These are phyloP conservation scores for Threskiornis aethiopicus DNA, from an alignment of 2,797 vertebrate genomes.

Conservation along the genomic window DNA sequence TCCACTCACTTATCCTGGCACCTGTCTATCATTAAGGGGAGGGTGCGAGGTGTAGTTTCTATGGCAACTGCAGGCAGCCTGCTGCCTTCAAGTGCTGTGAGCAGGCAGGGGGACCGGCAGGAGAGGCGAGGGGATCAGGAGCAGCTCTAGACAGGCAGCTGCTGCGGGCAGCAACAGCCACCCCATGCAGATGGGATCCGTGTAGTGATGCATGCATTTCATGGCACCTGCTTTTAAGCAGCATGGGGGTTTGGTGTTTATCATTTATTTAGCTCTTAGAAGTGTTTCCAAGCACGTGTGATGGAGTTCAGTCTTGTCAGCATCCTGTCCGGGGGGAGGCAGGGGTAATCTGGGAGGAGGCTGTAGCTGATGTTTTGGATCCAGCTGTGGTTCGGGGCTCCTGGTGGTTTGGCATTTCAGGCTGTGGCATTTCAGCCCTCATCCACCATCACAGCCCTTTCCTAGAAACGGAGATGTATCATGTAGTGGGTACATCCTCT, in stretches of 20 bases:
- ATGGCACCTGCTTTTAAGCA: neutral
- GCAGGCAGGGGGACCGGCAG: neutral
- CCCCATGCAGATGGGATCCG: neutral
- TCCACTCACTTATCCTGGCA: slow-evolving; percentile 37
- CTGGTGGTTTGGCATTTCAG: neutral
- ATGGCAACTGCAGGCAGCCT: slow-evolving; percentile 52
- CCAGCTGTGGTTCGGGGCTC: neutral
- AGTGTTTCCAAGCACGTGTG: neutral
- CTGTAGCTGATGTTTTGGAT: neutral
- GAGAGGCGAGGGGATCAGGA: neutral
- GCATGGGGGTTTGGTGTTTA: neutral
- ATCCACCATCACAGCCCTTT: neutral
- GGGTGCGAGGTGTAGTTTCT: slow-evolving; percentile 32
- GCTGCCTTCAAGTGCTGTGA: slow-evolving; percentile 8
- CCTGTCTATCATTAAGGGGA: slow-evolving; percentile 51
- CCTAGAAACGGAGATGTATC: neutral
- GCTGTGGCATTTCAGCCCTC: neutral
- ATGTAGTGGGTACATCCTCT: neutral
- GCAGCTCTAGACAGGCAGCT: neutral
- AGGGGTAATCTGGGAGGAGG: neutral
- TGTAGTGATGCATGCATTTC: rapidly evolving
- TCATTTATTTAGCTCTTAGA: neutral
- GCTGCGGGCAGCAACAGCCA: neutral
- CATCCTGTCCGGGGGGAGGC: neutral
- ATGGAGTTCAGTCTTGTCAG: neutral